Evolutionary conservation across 2,888 invertebrate genomes (phyloP).

Genomic region (Choristoneura rosaceana): DNA sequence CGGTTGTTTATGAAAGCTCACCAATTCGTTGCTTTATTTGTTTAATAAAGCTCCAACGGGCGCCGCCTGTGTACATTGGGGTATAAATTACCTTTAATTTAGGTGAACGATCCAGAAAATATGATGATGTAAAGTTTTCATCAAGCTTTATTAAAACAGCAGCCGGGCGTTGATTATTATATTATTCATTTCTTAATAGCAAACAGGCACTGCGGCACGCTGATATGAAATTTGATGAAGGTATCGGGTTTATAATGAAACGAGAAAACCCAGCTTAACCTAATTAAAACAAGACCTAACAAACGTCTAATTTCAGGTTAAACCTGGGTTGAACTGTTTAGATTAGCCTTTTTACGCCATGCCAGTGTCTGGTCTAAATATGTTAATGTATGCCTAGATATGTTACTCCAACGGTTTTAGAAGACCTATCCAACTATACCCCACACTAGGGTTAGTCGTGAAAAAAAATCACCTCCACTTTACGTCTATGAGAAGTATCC

Average conservation of each 20-base stretch:
- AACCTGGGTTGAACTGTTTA: background rate
- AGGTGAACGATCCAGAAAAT: conserved; percentile 81
- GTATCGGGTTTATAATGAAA: conserved; percentile 8
- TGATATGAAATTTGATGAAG: conserved; percentile 20
- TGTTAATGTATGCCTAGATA: too few species aligned
- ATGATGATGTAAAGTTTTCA: conserved; percentile 81
- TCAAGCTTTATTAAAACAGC: conserved; percentile 72
- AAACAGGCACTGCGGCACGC: conserved; percentile 19
- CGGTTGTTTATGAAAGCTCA: conserved; percentile 73
- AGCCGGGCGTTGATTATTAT: conserved; percentile 44
- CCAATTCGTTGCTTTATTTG: conserved; percentile 82
- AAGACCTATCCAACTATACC: too few species aligned
- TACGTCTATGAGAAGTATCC: too few species aligned
- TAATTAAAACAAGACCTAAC: conserved; percentile 1
- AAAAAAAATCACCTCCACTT: too few species aligned
- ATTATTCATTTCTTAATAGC: conserved; percentile 39
- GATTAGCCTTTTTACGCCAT: background rate
- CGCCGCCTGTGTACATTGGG: conserved; percentile 74
- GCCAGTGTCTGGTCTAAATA: too few species aligned
- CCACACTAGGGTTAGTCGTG: too few species aligned
- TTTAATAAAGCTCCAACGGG: conserved; percentile 78
- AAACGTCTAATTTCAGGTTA: background rate
- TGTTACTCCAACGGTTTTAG: too few species aligned
- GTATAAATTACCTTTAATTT: conserved; percentile 84
- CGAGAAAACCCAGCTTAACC: conserved; percentile 2